phyloP scores from a whole-genome alignment of 2,888 invertebrate genomes.

The Lysandra coridon region DNA sequence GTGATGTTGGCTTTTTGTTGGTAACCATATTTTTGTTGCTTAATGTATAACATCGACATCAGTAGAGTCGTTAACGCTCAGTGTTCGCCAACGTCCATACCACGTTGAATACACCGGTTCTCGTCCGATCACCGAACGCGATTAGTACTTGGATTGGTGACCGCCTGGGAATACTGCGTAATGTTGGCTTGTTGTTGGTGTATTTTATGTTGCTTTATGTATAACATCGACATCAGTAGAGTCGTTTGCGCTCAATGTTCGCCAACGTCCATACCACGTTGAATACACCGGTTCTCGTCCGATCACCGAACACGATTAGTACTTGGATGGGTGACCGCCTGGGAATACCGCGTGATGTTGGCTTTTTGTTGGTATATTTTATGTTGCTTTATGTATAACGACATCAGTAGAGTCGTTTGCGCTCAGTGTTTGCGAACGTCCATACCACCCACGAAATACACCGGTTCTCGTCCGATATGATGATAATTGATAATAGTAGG shows the following conservation, averaged over 20 bases:
- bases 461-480: slow-evolving; percentile 47
- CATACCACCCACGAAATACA: slow-evolving; percentile 35
- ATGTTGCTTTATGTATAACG: too few species aligned
- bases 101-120: slow-evolving; percentile 41
- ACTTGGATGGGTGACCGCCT: slow-evolving; percentile 59
- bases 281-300: slow-evolving; percentile 45
- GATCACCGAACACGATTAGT: slow-evolving; percentile 55
- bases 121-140: slow-evolving; percentile 51
- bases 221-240: background rate
- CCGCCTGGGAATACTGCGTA: slow-evolving; percentile 27
- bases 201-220: background rate
- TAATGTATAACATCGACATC: slow-evolving; percentile 29
- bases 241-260: background rate
- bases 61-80: background rate
- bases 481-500: too few species aligned
- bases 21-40: too few species aligned
- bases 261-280: slow-evolving; percentile 40
- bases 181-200: slow-evolving; percentile 17
- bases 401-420: too few species aligned
- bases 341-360: slow-evolving; percentile 29
- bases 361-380: too few species aligned
- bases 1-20: slow-evolving; percentile 54
- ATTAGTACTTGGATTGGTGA: slow-evolving; percentile 65
- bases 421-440: too few species aligned
- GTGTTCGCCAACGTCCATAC: slow-evolving; percentile 38